Percentiles rank a stretch among this genome's conserved stretches.
These are phyloP conservation scores for Lagodon rhomboides DNA, from an alignment of 2,797 vertebrate species.

Conservation along the genomic window DNA sequence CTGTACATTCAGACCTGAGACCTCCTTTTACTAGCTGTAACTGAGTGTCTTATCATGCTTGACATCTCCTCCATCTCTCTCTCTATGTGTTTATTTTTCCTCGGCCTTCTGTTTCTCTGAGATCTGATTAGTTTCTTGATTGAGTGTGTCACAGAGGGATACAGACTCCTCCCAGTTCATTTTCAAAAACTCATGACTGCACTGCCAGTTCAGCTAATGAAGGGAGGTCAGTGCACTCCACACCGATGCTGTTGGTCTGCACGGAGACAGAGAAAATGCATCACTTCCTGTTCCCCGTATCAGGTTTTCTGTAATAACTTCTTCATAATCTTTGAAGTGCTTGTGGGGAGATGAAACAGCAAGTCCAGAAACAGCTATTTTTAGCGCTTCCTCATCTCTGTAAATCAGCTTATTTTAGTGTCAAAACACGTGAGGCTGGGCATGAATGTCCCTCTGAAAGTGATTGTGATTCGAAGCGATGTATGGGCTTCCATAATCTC, in stretches of 20 bases:
- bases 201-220: conserved; percentile 47
- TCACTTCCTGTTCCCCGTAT: conserved; percentile 15
- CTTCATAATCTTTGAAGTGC: conserved; percentile 4
- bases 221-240: conserved; percentile 31
- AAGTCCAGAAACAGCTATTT: conserved; percentile 17
- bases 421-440: not conserved
- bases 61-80: not conserved
- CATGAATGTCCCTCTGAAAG: conserved; percentile 14
- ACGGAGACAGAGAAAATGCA: conserved; percentile 30
- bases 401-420: conserved; percentile 15
- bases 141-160: conserved; percentile 47
- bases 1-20: conserved; percentile 35
- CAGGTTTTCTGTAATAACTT: conserved; percentile 8
- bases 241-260: conserved; percentile 41
- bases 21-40: conserved; percentile 35
- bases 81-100: not conserved
- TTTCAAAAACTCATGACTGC: conserved; percentile 50
- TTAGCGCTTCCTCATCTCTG: conserved; percentile 1
- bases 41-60: not conserved
- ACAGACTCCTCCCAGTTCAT: conserved; percentile 32
- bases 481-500: conserved; percentile 1
- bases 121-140: conserved; percentile 48
- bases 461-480: not conserved
- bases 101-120: conserved; percentile 22
- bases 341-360: conserved; percentile 24